These are phyloP conservation scores for Drosophila robusta DNA, from an alignment of 2,888 invertebrate genomes.

Conservation along the genomic window DNA sequence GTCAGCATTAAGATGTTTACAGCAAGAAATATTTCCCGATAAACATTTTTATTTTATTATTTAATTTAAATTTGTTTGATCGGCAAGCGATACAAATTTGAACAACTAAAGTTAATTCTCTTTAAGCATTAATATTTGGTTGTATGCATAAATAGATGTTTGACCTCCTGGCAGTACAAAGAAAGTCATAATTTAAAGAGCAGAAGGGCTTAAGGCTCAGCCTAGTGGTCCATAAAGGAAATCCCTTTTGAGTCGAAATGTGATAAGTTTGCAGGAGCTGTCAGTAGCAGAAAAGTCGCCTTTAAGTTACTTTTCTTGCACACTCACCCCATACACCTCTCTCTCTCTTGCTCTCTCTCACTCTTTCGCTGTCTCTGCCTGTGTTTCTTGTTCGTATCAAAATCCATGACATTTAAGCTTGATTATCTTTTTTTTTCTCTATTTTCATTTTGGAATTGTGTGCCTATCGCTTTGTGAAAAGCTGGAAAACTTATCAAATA, in stretches of 20 bases:
- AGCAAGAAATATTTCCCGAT: no score
- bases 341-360: no score
- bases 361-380: neutral
- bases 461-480: constrained; percentile 11
- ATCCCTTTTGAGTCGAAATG: neutral
- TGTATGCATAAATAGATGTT: no score
- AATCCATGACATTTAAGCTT: constrained; percentile 18
- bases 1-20: no score
- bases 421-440: neutral
- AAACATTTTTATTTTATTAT: neutral
- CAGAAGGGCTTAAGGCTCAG: no score
- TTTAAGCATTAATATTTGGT: no score
- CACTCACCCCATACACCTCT: neutral
- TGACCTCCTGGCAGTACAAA: no score
- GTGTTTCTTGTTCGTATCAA: neutral
- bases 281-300: neutral
- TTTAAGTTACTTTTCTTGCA: neutral
- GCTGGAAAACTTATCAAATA: constrained; percentile 17
- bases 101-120: no score
- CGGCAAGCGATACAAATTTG: no score
- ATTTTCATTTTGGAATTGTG: constrained; percentile 20
- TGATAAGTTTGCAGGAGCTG: neutral
- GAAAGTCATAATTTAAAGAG: no score
- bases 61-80: neutral
- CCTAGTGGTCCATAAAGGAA: neutral